These are phyloP conservation scores for Myotis brandtii DNA, from an alignment of 2,113 vertebrate species.

Conservation along the genomic window DNA sequence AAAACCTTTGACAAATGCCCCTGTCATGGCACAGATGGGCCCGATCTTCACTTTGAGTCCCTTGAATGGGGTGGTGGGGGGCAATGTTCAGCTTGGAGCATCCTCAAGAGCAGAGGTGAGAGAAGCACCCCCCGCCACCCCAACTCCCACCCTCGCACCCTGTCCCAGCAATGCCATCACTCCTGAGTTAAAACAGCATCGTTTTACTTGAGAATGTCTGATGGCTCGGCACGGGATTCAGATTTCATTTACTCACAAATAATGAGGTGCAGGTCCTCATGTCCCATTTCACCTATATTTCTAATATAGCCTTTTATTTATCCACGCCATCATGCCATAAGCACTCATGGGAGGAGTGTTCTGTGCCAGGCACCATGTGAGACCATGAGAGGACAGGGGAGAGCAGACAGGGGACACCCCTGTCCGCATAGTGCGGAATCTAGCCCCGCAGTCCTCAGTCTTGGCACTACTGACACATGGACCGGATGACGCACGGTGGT, in stretches of 20 bases:
- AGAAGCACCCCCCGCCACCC: not conserved
- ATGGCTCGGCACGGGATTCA: not conserved
- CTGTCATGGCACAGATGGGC: slow-evolving; percentile 41
- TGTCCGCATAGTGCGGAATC: fast-evolving
- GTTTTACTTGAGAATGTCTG: not conserved
- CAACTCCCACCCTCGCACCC: not conserved
- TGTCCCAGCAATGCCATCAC: fast-evolving
- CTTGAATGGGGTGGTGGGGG: no score
- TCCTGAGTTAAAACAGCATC: fast-evolving
- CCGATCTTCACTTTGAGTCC: not conserved
- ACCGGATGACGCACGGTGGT: not conserved
- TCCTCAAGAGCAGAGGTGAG: not conserved
- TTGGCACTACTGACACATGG: fast-evolving
- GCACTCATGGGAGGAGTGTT: no score
- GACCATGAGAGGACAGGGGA: fast-evolving
- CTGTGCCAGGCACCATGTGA: not conserved
- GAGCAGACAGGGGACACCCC: fast-evolving
- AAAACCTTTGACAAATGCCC: slow-evolving; percentile 76
- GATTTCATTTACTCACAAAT: not conserved
- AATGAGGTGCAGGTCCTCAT: not conserved
- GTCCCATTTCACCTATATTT: not conserved
- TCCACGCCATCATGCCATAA: fast-evolving
- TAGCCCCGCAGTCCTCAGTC: fast-evolving
- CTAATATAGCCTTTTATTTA: not conserved
- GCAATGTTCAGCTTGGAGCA: fast-evolving